Base-by-base conservation (phyloP, 2,888 invertebrate genomes). In the Cordilura impudica region DNA sequence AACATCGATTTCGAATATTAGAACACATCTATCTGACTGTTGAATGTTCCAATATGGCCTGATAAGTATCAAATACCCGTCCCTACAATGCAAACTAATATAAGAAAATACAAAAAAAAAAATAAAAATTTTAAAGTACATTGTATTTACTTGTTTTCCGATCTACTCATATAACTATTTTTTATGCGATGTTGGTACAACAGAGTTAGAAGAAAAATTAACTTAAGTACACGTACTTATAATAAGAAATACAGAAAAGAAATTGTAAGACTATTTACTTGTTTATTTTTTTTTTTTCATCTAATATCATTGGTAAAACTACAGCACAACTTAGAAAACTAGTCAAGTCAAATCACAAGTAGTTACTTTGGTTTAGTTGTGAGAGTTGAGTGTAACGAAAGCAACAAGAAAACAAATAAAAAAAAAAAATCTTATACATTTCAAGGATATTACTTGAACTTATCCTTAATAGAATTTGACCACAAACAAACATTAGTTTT, bases 381-480 rank as follows among this genome's bases (percentile, higher is more conserved):
- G 31, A 31, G n/a, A 3, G 4, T 39, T 4, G n/a, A 39, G n/a
- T n/a, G 12, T 12, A 39, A 39, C 35, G 1, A 12, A n/a, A 39
- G 35, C 35, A 39, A n/a, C 35, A 23, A 49, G 1, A 12, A 58
- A 31, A 45, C 8, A 26, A 16, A 43, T 16, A 43, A 56, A 53
- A 23, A 31, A 16, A 54, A 3, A 43, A 54, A 63, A 51, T 79
- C 66, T 31, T 73, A 35, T 56, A 67, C 61, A 75, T 74, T 81
- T 81, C 74, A 78, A 81, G 77, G 74, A 81, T 81, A 81, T 81
- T 81, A 81, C 81, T 60, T 78, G 81, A 78, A 81, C 77, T 78
- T 81, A 81, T 78, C 74, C 67, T 81, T 81, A 81, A 81, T 81
- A 78, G 81, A 81, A 81, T 81, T 81, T 81, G 70, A 81, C 77